Percentiles rank a stretch among this genome's conserved stretches.
phyloP scores from a whole-genome alignment of 64 coral and sea anemone genomes.

The Pocillopora damicornis region DNA sequence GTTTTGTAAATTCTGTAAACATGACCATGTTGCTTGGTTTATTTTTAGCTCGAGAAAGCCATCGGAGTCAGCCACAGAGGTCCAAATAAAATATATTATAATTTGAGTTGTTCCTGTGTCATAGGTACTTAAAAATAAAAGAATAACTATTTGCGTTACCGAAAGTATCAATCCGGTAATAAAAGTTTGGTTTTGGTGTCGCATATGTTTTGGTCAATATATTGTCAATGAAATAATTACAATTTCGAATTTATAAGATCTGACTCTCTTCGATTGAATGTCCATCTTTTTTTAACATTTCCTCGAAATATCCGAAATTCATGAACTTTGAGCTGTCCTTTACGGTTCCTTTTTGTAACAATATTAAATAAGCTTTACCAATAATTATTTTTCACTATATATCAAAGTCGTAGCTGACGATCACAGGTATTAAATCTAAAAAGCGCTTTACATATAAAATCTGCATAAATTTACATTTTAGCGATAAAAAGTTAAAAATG shows the following conservation, averaged over 20 bases:
- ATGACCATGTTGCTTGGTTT: neutral
- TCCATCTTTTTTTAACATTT: neutral
- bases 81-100: no score
- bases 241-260: slow-evolving; percentile 25
- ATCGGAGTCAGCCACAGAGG: neutral
- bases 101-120: neutral
- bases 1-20: slow-evolving; percentile 28
- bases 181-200: neutral
- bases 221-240: neutral
- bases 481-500: slow-evolving; percentile 33
- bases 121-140: neutral
- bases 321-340: neutral
- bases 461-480: slow-evolving; percentile 36
- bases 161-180: neutral
- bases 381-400: neutral
- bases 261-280: neutral
- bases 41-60: neutral
- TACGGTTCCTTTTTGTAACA: neutral
- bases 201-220: neutral
- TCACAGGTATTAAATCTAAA: slow-evolving; percentile 24
- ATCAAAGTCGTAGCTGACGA: neutral
- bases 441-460: slow-evolving; percentile 29
- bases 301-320: neutral
- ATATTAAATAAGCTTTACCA: neutral
- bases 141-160: neutral